Evolutionary conservation across 2,113 vertebrate genomes (phyloP), one percentile per base, ranked within the genome.

Genomic region (Orientallactaga bullata): DNA sequence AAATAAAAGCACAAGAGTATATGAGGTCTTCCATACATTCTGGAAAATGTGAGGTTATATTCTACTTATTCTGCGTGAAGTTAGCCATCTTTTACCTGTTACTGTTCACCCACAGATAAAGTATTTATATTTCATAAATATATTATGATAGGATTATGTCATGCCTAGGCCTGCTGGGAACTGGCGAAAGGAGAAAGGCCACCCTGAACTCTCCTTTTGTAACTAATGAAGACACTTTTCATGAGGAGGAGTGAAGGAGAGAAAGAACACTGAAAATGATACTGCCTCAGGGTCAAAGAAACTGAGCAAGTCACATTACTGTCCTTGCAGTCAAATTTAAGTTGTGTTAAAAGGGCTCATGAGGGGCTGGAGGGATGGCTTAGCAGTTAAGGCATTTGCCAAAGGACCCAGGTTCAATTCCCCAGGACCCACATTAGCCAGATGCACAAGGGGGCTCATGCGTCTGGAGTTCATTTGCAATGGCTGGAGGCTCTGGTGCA

Each of bases 41-140:
- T 71, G 73, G 82, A 89, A 87, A 93, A 80, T 84, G 83, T 80
- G 35, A 61, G 37, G 13, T 47, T 91, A 20, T 63, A 85, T 82
- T 61, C 24, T 63, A 58, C 30, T 60, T 60, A 21, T 21, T 71
- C 23, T 74, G 16, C 65, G 39, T 73, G 77, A 85, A 30, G 47
- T 24, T 35, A 47, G 16, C 32, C 30, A 26, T 76, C 88, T 78
- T 37, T 81, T 85, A 51, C 18, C 58, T 90, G 51, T 24, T 68
- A 0, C 69, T 91, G 72, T 87, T 95, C 55, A 84, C 42, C n/a
- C 65, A 51, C 60, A 74, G 55, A 55, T 55, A 55, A 92, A 58
- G 60, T 30, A 32, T 65, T 77, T 74, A 51, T 79, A 51, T 35
- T 60, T 93, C 80, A 82, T 91, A 74, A 77, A 89, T 79, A n/a